Conservation (phyloP, 2,113 vertebrate species). For the Emydura subglobosa region DNA sequence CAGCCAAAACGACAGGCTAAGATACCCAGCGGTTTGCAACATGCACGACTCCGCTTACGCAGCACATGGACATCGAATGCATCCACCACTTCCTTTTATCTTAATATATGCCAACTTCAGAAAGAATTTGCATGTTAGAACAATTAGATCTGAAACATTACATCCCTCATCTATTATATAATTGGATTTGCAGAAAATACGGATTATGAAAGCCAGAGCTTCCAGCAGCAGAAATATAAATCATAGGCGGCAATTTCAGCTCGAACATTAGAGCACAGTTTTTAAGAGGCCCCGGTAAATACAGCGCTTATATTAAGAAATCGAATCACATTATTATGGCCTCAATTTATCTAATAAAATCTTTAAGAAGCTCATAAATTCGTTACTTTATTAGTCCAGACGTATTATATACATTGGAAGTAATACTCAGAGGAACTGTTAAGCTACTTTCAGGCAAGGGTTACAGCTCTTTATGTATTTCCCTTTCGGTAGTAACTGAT, state of each 20-base stretch:
- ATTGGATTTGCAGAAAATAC: not conserved
- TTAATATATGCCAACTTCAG: fast-evolving
- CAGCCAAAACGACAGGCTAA: not conserved
- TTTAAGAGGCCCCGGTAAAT: slow-evolving; percentile 61
- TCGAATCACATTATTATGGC: slow-evolving; percentile 63
- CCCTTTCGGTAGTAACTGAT: slow-evolving; percentile 42
- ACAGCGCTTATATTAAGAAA: slow-evolving; percentile 73
- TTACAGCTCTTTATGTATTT: slow-evolving; percentile 57
- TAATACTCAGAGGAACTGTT: slow-evolving; percentile 80
- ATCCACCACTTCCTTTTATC: not conserved
- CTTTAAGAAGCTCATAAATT: slow-evolving; percentile 83
- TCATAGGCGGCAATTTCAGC: not conserved
- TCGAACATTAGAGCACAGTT: slow-evolving; percentile 48
- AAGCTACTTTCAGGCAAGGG: slow-evolving; percentile 78
- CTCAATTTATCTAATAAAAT: slow-evolving; percentile 83
- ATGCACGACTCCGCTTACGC: fast-evolving
- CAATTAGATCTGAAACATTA: slow-evolving; percentile 61
- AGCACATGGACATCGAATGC: fast-evolving
- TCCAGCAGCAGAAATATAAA: slow-evolving; percentile 51
- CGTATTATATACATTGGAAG: slow-evolving; percentile 78
- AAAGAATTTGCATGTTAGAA: slow-evolving; percentile 61
- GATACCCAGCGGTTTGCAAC: not conserved
- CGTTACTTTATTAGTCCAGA: slow-evolving; percentile 79
- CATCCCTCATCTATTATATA: slow-evolving; percentile 60
- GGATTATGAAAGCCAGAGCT: slow-evolving; percentile 62